Evolutionary conservation across 2,888 invertebrate genomes (phyloP).

Genomic region (Agonopterix heracliana): DNA sequence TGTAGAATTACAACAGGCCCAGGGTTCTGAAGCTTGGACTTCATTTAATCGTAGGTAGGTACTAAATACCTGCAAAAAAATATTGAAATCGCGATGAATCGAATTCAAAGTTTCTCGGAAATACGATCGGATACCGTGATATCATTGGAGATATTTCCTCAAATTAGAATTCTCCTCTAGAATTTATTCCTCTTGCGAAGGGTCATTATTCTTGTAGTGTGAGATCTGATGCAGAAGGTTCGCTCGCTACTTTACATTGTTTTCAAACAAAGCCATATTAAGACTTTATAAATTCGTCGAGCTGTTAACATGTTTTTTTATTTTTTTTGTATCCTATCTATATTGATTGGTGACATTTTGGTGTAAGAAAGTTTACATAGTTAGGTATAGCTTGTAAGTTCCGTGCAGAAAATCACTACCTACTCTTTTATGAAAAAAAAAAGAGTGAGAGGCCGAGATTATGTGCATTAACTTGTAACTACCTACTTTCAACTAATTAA

Average conservation of each 20-base stretch:
- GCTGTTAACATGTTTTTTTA: slow-evolving; percentile 13
- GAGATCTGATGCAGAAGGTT: slow-evolving; percentile 15
- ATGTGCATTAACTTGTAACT: no score
- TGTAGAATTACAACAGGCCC: no score
- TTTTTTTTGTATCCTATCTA: slow-evolving; percentile 6
- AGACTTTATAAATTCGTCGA: slow-evolving; percentile 13
- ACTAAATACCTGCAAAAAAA: no score
- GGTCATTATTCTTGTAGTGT: slow-evolving; percentile 24
- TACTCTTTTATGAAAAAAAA: no score
- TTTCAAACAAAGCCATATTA: slow-evolving; percentile 25
- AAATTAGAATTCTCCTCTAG: slow-evolving; percentile 34
- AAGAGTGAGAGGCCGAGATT: no score
- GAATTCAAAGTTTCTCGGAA: slow-evolving; percentile 33
- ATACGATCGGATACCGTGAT: slow-evolving; percentile 43
- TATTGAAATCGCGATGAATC: no score
- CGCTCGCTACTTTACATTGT: slow-evolving; percentile 13
- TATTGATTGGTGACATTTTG: neutral
- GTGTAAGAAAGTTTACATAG: no score
- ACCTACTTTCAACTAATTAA: no score
- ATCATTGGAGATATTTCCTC: slow-evolving; percentile 31
- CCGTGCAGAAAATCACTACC: no score
- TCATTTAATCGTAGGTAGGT: no score
- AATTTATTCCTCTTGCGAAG: slow-evolving; percentile 27
- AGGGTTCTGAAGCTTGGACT: no score
- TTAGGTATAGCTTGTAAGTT: no score